Evolutionary conservation across 2,113 vertebrate genomes (phyloP).

Genomic region (Marmota flaviventris): DNA sequence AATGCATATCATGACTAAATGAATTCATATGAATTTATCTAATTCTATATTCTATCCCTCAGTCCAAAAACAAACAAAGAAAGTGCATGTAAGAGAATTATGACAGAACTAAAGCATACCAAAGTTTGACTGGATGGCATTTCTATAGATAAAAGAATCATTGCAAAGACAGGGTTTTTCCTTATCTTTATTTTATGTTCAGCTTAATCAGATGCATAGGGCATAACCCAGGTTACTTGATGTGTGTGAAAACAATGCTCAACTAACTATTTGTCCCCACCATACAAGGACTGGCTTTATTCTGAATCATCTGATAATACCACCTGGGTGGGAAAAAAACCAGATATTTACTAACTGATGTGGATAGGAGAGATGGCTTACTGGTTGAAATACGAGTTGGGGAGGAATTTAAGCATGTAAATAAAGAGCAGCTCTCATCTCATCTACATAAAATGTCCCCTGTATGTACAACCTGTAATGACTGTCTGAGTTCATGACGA

Average conservation of each 20-base stretch:
- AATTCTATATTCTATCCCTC: neutral
- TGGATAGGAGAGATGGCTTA: neutral
- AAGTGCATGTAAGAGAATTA: neutral
- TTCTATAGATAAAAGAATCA: neutral
- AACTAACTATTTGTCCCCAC: neutral
- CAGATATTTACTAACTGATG: neutral
- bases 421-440: neutral
- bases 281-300: fast-evolving
- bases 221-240: neutral
- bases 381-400: neutral
- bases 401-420: neutral
- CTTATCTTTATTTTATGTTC: constrained; percentile 5
- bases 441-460: neutral
- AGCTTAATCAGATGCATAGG: neutral
- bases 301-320: neutral
- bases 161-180: neutral
- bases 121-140: neutral
- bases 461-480: fast-evolving
- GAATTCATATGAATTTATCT: neutral
- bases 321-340: neutral
- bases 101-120: neutral
- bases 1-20: neutral
- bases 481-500: neutral
- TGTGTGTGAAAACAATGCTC: neutral
- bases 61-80: neutral